Base-by-base conservation (phyloP, 2,888 invertebrate species). In the Priocnemis perturbator region DNA sequence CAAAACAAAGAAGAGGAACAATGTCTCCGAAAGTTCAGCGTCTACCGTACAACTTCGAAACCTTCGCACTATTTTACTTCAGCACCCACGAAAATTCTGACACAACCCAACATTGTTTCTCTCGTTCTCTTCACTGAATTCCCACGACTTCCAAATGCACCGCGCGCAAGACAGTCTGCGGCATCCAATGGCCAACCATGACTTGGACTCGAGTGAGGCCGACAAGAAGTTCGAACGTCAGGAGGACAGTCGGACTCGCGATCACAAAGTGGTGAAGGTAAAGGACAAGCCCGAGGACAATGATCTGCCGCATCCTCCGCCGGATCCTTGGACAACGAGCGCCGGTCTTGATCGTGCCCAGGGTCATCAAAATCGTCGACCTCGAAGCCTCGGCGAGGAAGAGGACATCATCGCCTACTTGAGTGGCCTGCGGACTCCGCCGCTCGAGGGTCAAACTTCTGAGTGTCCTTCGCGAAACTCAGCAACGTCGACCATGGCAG, bases 381-480 rank as follows among this genome's bases (percentile, higher is more conserved):
- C 63, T 11, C 65, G 73, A 15, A 71, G 77, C 74, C 26, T 75
- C 77, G 71, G 84, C 70, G 68, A 86, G 83, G 75, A 90, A 64
- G 87, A 86, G n/a, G 90, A 91, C 47, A 89, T 91, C 67, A 82
- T 91, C 20, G 90, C 90, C 58, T 91, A 91, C 76, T 81, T 91
- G 21, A 44, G 69, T 44, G 70, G 71, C 21, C 45, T 76, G 9
- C 71, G 73, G 2, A 37, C 67, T 11, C 62, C 76, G 20, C 61
- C 69, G 3, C 71, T 64, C 60, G 79, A 79, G n/a, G 67, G 68
- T 5, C 77, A 73, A 57, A 64, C 73, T 0, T 74, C 76, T 17
- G 69, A 74, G 17, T 76, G 71, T 52, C 69, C 67, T 26, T 77
- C 65, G 26, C 70, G 78, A 23, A 69, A 71, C 19, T 71, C 78